Evolutionary conservation across 1,140 invertebrate species (phyloP), one percentile per base, ranked within the genome.

Genomic region (Polypedilum pembai): DNA sequence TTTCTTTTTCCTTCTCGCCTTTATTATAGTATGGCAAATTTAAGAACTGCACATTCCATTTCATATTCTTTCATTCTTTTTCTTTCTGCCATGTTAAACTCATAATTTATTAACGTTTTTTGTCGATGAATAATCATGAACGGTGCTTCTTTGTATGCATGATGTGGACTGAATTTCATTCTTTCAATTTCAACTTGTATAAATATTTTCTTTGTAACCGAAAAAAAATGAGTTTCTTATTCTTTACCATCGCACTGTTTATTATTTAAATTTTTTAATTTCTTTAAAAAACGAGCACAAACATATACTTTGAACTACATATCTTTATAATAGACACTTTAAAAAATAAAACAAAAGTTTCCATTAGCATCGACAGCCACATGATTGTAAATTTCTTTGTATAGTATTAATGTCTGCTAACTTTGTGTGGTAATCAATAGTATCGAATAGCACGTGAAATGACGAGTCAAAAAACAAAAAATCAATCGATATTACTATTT

Each of bases 81-180:
- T 56, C 45, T 56, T 56, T 56, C 45, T n/a, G 12, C 45, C 12
- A 56, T 56, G 45, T 56, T 56, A 56, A 56, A 12, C 45, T 56
- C n/a, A 56, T 56, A 56, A 56, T 56, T 56, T 56, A 56, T 56
- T 56, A n/a, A n/a, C 45, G 45, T 56, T 56, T 56, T 56, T 56
- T 56, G 45, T 56, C 45, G 45, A 56, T 56, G 45, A 56, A 56
- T 56, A 56, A 56, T 56, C 45, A 56, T 56, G 45, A 56, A 56
- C 45, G 45, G 45, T n/a, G 8, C 12, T 56, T 56, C 45, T 56
- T 56, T 12, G 45, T 56, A 56, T 56, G 45, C 45, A 15, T 15
- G 45, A 56, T 56, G 45, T 56, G 12, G 12, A 56, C 45, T 56
- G 12, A 56, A 56, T 56, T 56, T 56, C 45, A 56, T n/a, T 56